phyloP scores from a whole-genome alignment of 2,797 vertebrate species.

The Erithacus rubecula region DNA sequence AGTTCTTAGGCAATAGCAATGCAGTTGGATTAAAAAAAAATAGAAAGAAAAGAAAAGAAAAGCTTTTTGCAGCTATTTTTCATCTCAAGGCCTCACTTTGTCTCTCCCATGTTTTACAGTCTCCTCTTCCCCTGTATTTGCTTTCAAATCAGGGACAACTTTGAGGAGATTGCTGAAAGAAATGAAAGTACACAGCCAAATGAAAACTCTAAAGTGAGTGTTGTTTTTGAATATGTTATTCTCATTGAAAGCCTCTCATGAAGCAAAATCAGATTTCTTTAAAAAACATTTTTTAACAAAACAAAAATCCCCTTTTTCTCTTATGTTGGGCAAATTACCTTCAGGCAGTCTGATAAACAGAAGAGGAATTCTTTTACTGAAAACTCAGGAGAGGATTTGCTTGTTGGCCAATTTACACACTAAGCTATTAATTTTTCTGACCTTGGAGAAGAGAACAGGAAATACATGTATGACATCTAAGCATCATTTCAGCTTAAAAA shows the following conservation, averaged over 20 bases:
- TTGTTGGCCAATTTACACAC: not conserved
- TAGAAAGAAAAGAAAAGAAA: not conserved
- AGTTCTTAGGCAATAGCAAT: not conserved
- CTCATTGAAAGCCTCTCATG: constrained; percentile 7
- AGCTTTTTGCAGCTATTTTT: not conserved
- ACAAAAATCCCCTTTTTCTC: not conserved
- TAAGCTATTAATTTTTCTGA: not conserved
- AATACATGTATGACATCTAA: not conserved
- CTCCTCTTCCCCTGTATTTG: not conserved
- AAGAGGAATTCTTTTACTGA: not conserved
- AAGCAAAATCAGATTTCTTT: constrained; percentile 31
- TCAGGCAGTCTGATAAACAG: not conserved
- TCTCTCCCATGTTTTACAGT: not conserved
- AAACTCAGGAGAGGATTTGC: not conserved
- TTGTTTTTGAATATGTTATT: not conserved
- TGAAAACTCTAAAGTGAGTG: not conserved
- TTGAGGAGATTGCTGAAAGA: not conserved
- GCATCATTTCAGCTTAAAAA: not conserved
- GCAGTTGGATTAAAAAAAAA: not conserved
- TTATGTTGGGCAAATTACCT: not conserved
- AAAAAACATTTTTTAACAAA: not conserved
- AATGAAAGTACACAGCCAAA: not conserved
- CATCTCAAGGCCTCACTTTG: not conserved
- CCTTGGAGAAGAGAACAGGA: constrained; percentile 9
- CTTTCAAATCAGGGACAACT: constrained; percentile 9